Evolutionary conservation across 2,888 invertebrate species (phyloP), one percentile per base, ranked within the genome.

Genomic region (Syrphus vitripennis): DNA sequence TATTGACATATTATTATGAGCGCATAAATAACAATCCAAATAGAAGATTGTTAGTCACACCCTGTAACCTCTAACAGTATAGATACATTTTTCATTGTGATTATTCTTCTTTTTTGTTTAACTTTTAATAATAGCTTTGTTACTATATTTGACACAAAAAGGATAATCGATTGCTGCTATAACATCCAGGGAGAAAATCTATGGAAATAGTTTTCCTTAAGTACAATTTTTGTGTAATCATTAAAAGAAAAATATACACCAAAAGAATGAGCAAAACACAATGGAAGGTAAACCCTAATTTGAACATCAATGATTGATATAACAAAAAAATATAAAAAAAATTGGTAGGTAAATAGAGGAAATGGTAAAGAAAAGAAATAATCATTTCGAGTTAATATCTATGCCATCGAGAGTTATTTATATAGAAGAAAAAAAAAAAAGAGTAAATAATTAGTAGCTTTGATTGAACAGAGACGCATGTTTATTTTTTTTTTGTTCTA

Each of bases 371-470:
- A 24, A 37, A 69, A 45, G 55, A 59, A 75, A 81, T 42, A 69
- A 70, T 70, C 76, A 37, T 61, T 69, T 48, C 29, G 53, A 50
- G 50, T 69, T 42, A 63, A 74, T 78, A 70, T 63, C 70, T 63
- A 61, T 70, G 26, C 61, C 45, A 24, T 26, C 34, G 61, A 10
- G 16, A 31, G 29, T 31, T 29, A 19, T 29, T 26, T 81, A 45
- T 74, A 29, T 77, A 50, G n/a, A n/a, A n/a, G n/a, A n/a, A n/a
- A 26, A 78, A 10, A 55, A 81, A 31, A 45, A 48, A 74, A 63
- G 55, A 55, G 14, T 78, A 79, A 72, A 67, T 77, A 77, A 82
- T 77, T 40, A 82, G 82, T 59, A 77, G 77, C 82, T 77, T 77
- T 67, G 65, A 71, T 77, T 77, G 65, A 71, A 72, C 42, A 82